phyloP scores from a whole-genome alignment of 2,888 invertebrate species.

The Zygaena filipendulae region DNA sequence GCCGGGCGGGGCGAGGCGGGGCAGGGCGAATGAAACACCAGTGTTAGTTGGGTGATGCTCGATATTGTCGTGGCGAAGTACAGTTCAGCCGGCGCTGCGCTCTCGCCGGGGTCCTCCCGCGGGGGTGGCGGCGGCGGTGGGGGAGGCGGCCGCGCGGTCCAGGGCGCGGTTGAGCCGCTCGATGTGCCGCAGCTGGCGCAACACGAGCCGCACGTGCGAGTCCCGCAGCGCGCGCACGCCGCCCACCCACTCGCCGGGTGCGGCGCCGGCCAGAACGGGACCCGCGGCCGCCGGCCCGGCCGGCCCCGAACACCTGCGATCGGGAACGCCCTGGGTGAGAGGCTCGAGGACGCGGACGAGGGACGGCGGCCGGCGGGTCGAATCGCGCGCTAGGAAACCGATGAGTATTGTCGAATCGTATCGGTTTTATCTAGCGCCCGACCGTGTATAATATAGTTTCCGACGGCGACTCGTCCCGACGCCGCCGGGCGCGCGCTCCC shows the following conservation, averaged over 20 bases:
- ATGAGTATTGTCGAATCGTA: background rate
- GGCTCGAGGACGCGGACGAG: background rate
- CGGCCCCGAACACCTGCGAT: background rate
- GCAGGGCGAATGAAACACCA: too few relatives aligned
- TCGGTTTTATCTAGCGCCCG: background rate
- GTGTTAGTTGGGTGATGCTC: too few relatives aligned
- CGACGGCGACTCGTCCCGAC: too few relatives aligned
- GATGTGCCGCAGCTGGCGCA: constrained; percentile 29
- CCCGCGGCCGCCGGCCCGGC: background rate
- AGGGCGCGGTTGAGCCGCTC: constrained; percentile 35
- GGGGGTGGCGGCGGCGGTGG: background rate
- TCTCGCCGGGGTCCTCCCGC: background rate
- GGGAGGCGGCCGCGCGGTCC: constrained; percentile 8
- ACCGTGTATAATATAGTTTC: too few relatives aligned
- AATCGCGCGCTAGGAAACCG: background rate
- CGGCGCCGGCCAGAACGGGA: constrained; percentile 1
- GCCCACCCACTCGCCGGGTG: constrained; percentile 28
- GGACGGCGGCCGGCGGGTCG: background rate
- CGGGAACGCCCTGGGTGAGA: background rate
- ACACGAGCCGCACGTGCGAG: constrained; percentile 35
- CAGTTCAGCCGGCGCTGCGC: too few relatives aligned
- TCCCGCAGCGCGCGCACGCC: constrained; percentile 36
- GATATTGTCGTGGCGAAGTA: too few relatives aligned
- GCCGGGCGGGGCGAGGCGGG: too few relatives aligned
- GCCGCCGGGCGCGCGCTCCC: too few relatives aligned